Evolutionary conservation across 2,797 vertebrate genomes (phyloP), one percentile per base, ranked within the genome.

Genomic region (Eremophila alpestris): DNA sequence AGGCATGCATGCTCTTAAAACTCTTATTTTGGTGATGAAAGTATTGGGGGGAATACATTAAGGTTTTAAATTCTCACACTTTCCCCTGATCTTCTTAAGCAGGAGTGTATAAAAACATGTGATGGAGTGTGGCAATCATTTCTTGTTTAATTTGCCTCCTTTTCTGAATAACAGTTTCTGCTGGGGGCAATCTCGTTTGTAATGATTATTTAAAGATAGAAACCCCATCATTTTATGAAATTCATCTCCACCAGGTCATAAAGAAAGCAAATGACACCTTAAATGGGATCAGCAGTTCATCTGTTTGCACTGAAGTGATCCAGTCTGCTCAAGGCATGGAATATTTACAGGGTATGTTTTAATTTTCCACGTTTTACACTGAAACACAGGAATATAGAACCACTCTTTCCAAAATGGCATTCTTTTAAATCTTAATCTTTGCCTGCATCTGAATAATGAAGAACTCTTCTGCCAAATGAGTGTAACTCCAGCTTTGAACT

Each of bases 301-400:
- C 98, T 6, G 99, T 99, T 92, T 99, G 99, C 98, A 99, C 99
- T 13, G 99, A 99, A 98, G 99, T 99, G 93, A 99, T 99, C 97
- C 99, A 99, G 96, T 99, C 99, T 63, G 98, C 99, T 52, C 99
- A 99, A 97, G 99, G 99, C 97, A 99, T 99, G 99, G 99, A 99
- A 83, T 99, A 99, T 98, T 98, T 99, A 91, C 97, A 99, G 92
- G 99, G 99, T 99, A 98, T 97, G 98, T 93, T 88, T 68, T 54
- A 13, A 69, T 83, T 77, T 76, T 63, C 60, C 24, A 1, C 2
- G 3, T 76, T 46, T 74, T 58, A 13, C n/a, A 8, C 4, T 85
- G 49, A 7, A 75, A 78, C 79, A 2, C 14, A 40, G 30, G 29
- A 36, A 15, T 15, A 26, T 2, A 23, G 18, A 49, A 52, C 21